These are phyloP conservation scores for Listronotus bonariensis DNA, from an alignment of 1,140 invertebrate species.

Conservation along the genomic window DNA sequence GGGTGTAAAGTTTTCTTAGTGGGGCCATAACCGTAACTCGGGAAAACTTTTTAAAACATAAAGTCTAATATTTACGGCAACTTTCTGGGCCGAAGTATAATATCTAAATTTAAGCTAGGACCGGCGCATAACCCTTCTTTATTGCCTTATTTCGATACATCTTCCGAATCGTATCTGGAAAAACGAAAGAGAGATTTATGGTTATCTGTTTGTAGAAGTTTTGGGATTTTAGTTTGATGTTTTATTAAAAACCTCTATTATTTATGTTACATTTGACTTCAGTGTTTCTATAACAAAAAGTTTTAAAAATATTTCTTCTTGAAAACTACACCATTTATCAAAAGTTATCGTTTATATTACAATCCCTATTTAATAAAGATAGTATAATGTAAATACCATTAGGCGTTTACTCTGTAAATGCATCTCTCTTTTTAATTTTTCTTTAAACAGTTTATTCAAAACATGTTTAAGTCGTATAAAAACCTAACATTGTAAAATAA, in stretches of 20 bases:
- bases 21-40: slow-evolving; percentile 42
- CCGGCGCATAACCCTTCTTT: slow-evolving; percentile 48
- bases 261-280: too few relatives aligned
- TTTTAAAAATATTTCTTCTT: too few relatives aligned
- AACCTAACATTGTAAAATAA: too few relatives aligned
- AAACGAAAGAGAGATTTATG: slow-evolving; percentile 27
- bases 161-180: slow-evolving; percentile 42
- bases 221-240: neutral
- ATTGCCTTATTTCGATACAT: slow-evolving; percentile 48
- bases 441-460: too few relatives aligned
- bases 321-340: too few relatives aligned
- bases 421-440: too few relatives aligned
- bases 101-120: slow-evolving; percentile 48
- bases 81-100: slow-evolving; percentile 40
- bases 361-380: too few relatives aligned
- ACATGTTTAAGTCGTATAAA: too few relatives aligned
- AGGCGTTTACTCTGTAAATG: too few relatives aligned
- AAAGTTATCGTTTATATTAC: too few relatives aligned
- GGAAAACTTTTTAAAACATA: slow-evolving; percentile 45
- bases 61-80: slow-evolving; percentile 45
- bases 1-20: slow-evolving; percentile 43
- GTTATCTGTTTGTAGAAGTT: slow-evolving; percentile 14
- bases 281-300: too few relatives aligned
- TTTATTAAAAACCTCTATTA: neutral
- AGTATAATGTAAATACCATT: too few relatives aligned